Evolutionary conservation across 2,797 vertebrate genomes (phyloP), one percentile per base, ranked within the genome.

Genomic region (Melanitta fusca): DNA sequence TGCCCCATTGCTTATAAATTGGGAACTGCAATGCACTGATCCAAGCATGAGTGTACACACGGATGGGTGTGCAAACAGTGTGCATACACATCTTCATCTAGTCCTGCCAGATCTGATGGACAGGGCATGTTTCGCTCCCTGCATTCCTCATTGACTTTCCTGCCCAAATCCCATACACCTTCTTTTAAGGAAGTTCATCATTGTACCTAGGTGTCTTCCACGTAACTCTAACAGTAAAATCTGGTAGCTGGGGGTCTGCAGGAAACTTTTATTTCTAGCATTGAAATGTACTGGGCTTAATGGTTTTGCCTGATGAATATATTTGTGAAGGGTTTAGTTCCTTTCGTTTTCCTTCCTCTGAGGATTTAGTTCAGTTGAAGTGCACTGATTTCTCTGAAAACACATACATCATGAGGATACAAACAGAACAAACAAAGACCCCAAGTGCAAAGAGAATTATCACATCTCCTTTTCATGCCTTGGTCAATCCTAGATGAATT

Each of bases 401-500:
- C 32, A 49, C 21, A 6, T 3, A 24, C 51, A 51, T 17, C 34
- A 36, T 2, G 0, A 65, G 71, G 38, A 88, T 57, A 64, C 64
- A 30, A 86, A 65, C 8, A 56, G 62, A 85, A 66, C 66, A 92
- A 77, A 45, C 7, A 80, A 45, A 60, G 72, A 54, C 28, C 60
- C 36, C 38, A 58, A 75, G 66, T 88, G 86, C 85, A 88, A 85
- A 62, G 56, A 68, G 79, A 94, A 41, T n/a, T 80, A 84, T 49
- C 43, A 16, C 19, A 32, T 47, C 17, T 24, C 10, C 28, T 69
- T 65, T 69, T 60, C 45, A 78, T 74, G 62, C n/a, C 64, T 38
- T 24, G 17, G 60, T 84, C 73, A n/a, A 11, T 36, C 78, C 47
- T 32, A n/a, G 66, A 60, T n/a, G 10, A 73, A 80, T 70, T 70